phyloP scores from a whole-genome alignment of 1,140 invertebrate genomes.

The Trichonephila inaurata region DNA sequence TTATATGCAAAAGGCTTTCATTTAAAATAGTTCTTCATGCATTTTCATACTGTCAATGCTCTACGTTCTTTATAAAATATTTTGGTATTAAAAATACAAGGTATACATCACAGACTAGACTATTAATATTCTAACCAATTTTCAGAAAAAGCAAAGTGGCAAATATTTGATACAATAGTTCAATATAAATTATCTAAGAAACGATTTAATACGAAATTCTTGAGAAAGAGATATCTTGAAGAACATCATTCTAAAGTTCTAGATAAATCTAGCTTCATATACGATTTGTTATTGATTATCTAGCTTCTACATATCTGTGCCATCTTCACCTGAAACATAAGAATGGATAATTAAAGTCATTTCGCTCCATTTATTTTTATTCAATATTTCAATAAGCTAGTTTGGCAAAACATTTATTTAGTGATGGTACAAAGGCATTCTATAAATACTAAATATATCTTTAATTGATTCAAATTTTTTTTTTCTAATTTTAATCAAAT shows the following conservation, averaged over 20 bases:
- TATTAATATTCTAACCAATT: neutral
- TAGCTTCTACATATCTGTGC: slow-evolving; percentile 59
- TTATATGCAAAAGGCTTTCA: neutral
- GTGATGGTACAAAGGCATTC: no score
- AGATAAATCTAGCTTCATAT: neutral
- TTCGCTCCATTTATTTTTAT: no score
- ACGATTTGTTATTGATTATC: neutral
- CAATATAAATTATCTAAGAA: slow-evolving; percentile 19
- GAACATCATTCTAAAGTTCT: slow-evolving; percentile 14
- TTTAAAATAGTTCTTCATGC: neutral
- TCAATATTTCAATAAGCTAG: no score
- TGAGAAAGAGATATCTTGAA: slow-evolving; percentile 13
- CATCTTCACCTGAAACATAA: slow-evolving; percentile 60
- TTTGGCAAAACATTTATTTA: no score
- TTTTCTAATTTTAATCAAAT: no score
- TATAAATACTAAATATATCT: no score
- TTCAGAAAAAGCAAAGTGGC: neutral
- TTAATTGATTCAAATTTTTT: no score
- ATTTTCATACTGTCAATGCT: neutral
- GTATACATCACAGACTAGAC: slow-evolving; percentile 1
- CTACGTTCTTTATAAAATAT: neutral
- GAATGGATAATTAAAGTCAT: neutral
- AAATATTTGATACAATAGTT: neutral
- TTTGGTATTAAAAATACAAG: neutral
- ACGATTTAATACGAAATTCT: neutral